Percentiles rank a stretch among this genome's conserved stretches.
Evolutionary conservation across 2,797 vertebrate genomes (phyloP).

Genomic region (Pseudomugil tenellus): DNA sequence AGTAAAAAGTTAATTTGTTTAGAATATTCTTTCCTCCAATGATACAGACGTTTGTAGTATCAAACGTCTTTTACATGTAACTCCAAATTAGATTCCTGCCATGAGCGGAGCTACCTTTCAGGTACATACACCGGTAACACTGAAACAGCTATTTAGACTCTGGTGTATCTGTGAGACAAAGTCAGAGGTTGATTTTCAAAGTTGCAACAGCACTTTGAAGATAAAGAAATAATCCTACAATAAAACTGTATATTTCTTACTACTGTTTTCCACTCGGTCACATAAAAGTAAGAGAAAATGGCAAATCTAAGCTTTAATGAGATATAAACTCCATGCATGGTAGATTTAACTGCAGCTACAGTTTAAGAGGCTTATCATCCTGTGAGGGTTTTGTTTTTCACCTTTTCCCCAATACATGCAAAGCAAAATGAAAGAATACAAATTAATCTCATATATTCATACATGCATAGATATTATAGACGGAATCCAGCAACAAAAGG

Average conservation of each 20-base stretch:
- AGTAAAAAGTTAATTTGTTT: neutral
- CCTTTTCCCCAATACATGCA: neutral
- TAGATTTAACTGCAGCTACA: slow-evolving; percentile 1
- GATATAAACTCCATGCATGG: neutral
- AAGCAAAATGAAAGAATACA: slow-evolving; percentile 17
- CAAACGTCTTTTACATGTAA: neutral
- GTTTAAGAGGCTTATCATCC: neutral
- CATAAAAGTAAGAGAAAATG: neutral
- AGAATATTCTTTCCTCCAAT: too few species aligned
- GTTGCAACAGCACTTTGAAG: neutral
- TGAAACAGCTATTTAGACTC: neutral
- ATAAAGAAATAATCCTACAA: neutral
- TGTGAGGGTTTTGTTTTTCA: neutral
- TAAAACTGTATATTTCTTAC: neutral
- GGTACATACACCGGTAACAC: neutral
- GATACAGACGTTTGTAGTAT: neutral
- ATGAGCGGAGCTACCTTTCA: neutral
- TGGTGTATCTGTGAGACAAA: neutral
- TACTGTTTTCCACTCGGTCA: neutral
- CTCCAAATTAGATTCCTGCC: neutral
- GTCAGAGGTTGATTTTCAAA: neutral
- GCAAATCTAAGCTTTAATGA: neutral
- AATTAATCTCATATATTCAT: slow-evolving; percentile 11
- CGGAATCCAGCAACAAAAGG: slow-evolving; percentile 12
- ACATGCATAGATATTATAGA: neutral